phyloP scores from a whole-genome alignment of 1,140 invertebrate species.

The Meloidogyne hapla region DNA sequence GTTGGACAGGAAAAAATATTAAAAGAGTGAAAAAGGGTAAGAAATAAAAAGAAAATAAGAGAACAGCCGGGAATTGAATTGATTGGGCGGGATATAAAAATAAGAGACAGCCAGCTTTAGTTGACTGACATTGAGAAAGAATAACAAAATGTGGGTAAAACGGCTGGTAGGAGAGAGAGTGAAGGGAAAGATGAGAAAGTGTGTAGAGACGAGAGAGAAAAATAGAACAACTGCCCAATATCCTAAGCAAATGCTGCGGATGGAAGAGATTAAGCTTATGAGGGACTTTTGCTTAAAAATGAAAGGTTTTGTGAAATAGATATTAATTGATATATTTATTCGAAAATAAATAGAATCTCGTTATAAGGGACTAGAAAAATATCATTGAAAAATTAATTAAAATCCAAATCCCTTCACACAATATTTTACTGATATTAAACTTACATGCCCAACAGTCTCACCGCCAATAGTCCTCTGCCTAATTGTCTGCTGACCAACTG shows the following conservation, averaged over 20 bases:
- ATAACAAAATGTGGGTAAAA: too few relatives aligned
- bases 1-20: background rate
- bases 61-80: background rate
- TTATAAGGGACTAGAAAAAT: too few relatives aligned
- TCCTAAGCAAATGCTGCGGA: background rate
- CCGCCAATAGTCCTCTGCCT: too few relatives aligned
- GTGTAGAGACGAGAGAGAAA: background rate
- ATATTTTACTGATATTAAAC: too few relatives aligned
- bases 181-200: background rate
- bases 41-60: constrained; percentile 7
- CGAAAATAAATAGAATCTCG: too few relatives aligned
- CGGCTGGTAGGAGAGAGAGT: background rate
- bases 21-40: background rate
- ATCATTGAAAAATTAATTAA: too few relatives aligned
- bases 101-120: background rate
- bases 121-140: constrained; percentile 9
- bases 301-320: too few relatives aligned
- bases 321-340: too few relatives aligned
- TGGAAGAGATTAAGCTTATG: background rate
- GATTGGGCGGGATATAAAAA: background rate
- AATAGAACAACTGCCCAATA: background rate
- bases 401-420: too few relatives aligned
- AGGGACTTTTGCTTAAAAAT: too few relatives aligned
- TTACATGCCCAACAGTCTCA: too few relatives aligned
- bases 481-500: too few relatives aligned